Conservation (phyloP, 2,888 invertebrate species). For the Ormyrus pomaceus region DNA sequence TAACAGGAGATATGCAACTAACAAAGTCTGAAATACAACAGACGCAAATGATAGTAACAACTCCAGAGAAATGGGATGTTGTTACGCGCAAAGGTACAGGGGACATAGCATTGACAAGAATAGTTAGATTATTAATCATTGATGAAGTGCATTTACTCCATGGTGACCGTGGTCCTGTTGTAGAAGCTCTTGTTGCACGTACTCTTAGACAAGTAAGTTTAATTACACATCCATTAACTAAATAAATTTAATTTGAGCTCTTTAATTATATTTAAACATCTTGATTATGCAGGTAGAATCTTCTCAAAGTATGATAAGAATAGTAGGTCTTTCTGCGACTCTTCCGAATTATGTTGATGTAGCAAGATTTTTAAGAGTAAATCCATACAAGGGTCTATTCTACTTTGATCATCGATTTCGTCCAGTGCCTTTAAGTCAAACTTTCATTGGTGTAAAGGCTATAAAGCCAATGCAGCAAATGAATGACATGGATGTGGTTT, state of each 20-base stretch:
- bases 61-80: constrained; percentile 99
- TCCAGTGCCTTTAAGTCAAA: constrained; percentile 95
- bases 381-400: constrained; percentile 93
- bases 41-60: constrained; percentile 98
- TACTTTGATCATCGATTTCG: constrained; percentile 96
- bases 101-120: constrained; percentile 91
- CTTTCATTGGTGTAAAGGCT: constrained; percentile 92
- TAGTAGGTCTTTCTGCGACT: constrained; percentile 97
- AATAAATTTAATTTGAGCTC: neutral
- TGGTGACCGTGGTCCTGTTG: constrained; percentile 97
- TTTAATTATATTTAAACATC: constrained; percentile 15
- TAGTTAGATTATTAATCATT: constrained; percentile 95
- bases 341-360: constrained; percentile 98
- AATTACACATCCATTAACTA: too few relatives aligned
- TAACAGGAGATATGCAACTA: constrained; percentile 99
- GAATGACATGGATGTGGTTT: constrained; percentile 91
- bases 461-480: constrained; percentile 80
- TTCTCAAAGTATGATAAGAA: constrained; percentile 95
- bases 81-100: constrained; percentile 96
- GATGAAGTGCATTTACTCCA: constrained; percentile 98
- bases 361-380: constrained; percentile 94
- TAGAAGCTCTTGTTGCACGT: constrained; percentile 97
- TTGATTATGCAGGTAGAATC: constrained; percentile 82
- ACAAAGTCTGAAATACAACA: constrained; percentile 95
- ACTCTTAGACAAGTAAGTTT: constrained; percentile 87